Evolutionary conservation across 2,797 vertebrate species (phyloP).

Genomic region (Fringilla coelebs): DNA sequence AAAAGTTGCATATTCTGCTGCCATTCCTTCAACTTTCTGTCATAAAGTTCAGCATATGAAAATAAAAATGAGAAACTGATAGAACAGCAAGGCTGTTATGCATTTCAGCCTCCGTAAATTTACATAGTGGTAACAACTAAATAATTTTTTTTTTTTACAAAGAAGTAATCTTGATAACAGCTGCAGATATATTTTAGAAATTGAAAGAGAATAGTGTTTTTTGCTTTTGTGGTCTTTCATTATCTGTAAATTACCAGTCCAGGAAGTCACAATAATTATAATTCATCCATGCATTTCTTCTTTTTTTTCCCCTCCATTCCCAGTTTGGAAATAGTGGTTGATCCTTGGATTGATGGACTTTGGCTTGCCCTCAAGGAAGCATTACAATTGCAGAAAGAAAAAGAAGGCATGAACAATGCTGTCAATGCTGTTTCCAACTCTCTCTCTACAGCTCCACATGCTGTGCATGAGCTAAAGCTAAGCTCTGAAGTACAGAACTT

Average conservation of each 20-base stretch:
- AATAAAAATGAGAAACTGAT: background rate
- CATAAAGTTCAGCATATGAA: background rate
- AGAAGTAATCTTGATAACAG: background rate
- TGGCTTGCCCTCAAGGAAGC: slow-evolving; percentile 84
- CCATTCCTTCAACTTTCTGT: background rate
- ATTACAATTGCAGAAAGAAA: slow-evolving; percentile 46
- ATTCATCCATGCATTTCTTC: background rate
- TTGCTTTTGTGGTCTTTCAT: background rate
- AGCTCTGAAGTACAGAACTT: slow-evolving; percentile 76
- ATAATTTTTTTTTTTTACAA: background rate
- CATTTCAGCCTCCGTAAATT: background rate
- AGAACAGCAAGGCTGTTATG: background rate
- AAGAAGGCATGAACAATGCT: slow-evolving; percentile 7
- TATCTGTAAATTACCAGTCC: background rate
- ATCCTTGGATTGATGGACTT: slow-evolving; percentile 93
- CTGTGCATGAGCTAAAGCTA: background rate
- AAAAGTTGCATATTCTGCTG: background rate
- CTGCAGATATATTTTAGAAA: background rate
- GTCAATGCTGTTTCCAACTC: background rate
- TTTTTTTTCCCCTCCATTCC: background rate
- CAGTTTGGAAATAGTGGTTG: slow-evolving; percentile 92
- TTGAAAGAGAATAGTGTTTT: background rate
- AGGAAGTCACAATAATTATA: background rate
- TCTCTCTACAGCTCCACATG: background rate
- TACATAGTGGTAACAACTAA: background rate